These are phyloP conservation scores for Redunca redunca DNA, from an alignment of 2,113 vertebrate genomes.

Conservation along the genomic window DNA sequence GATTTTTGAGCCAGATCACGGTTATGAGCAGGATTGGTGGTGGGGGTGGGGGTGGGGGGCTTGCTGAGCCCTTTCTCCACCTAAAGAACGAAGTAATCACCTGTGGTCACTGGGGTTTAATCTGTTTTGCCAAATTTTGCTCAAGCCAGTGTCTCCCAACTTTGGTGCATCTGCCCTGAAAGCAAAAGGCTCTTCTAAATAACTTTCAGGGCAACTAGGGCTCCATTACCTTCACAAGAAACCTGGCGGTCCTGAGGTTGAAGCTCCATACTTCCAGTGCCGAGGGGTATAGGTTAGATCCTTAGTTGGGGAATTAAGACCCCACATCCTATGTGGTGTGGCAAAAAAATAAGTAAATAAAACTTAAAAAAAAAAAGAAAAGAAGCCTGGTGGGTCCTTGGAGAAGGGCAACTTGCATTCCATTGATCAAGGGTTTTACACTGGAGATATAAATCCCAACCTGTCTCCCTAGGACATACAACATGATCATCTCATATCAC, in stretches of 20 bases:
- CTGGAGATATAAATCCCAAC: neutral
- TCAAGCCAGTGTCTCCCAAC: neutral
- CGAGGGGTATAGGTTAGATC: neutral
- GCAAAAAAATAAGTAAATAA: neutral
- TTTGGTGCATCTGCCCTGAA: neutral
- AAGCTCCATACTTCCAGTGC: neutral
- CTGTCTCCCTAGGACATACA: neutral
- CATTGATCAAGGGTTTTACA: neutral
- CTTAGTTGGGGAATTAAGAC: neutral
- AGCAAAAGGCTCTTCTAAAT: neutral
- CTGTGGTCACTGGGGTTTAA: neutral
- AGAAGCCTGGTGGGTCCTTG: neutral
- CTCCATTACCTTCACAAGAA: neutral
- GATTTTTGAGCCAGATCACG: neutral
- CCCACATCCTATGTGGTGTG: neutral
- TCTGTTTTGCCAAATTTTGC: neutral
- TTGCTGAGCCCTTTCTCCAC: neutral
- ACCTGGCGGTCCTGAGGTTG: neutral
- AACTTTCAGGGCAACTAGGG: neutral
- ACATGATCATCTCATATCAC: neutral
- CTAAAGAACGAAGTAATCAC: neutral
- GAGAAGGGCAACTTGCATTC: neutral
- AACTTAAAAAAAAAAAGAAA: neutral
- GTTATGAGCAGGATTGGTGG: neutral
- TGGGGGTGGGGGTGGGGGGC: neutral